These are phyloP conservation scores for Sylvia borin DNA, from an alignment of 2,797 vertebrate genomes.

Conservation along the genomic window DNA sequence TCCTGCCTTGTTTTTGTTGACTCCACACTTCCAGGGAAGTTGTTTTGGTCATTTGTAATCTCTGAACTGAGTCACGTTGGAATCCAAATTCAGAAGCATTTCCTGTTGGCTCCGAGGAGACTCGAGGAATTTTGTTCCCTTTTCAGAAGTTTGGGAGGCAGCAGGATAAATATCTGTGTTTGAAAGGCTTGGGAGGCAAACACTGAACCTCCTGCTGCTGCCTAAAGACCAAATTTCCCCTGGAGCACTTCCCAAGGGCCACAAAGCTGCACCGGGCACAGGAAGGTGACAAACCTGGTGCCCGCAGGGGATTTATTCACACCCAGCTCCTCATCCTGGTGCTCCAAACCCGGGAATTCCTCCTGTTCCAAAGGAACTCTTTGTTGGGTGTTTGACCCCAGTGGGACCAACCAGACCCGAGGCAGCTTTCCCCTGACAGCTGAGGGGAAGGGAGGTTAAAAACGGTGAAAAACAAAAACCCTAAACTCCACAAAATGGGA, in stretches of 20 bases:
- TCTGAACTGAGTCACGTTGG: not conserved
- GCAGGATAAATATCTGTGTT: not conserved
- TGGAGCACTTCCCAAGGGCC: not conserved
- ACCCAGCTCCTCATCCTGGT: accelerated
- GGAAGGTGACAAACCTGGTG: not conserved
- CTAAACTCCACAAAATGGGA: accelerated
- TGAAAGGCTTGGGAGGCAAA: not conserved
- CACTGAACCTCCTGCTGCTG: not conserved
- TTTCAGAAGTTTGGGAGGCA: not conserved
- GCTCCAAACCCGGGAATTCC: not conserved
- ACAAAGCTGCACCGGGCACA: not conserved
- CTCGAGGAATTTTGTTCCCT: not conserved
- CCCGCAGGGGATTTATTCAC: not conserved
- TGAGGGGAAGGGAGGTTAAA: not conserved
- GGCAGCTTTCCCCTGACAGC: not conserved
- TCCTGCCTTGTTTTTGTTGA: not conserved
- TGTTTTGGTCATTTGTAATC: conserved; percentile 8
- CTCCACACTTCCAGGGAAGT: not conserved
- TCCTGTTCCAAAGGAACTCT: accelerated
- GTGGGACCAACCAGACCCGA: not conserved
- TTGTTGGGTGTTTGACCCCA: not conserved
- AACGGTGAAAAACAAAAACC: not conserved
- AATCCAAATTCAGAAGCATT: conserved; percentile 4
- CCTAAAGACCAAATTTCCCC: not conserved
- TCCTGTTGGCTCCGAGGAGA: conserved; percentile 26